Percentiles rank a stretch among this genome's conserved stretches.
Conservation (phyloP, 2,797 vertebrate species). For the Melanogrammus aeglefinus region DNA sequence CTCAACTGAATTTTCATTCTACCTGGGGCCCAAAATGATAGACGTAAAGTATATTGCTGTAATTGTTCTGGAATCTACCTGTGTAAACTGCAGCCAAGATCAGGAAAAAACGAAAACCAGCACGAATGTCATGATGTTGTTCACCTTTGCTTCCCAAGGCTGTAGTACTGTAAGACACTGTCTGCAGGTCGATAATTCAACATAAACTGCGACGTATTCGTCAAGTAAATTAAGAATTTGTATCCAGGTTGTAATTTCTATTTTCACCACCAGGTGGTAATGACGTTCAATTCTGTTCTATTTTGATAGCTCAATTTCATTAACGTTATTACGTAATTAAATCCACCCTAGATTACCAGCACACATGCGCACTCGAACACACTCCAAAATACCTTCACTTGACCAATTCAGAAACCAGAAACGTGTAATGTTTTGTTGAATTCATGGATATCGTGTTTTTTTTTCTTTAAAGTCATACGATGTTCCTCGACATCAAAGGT, state of each 20-base stretch:
- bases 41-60: not conserved
- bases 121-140: slow-evolving; percentile 74
- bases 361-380: not conserved
- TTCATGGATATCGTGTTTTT: not conserved
- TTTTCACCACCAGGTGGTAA: not conserved
- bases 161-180: slow-evolving; percentile 50
- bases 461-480: not conserved
- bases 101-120: slow-evolving; percentile 64
- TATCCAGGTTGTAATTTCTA: not conserved
- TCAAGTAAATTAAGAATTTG: not conserved
- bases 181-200: slow-evolving; percentile 6
- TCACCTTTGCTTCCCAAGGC: slow-evolving; percentile 34
- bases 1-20: too few relatives aligned
- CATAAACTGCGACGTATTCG: too few relatives aligned
- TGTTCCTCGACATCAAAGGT: not conserved
- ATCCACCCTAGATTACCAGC: not conserved
- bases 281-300: not conserved
- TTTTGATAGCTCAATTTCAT: not conserved
- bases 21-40: not conserved
- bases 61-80: slow-evolving; percentile 72
- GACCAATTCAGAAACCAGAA: not conserved
- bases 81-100: slow-evolving; percentile 67
- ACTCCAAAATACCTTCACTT: not conserved
- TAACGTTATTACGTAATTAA: not conserved
- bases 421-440: not conserved